Evolutionary conservation across 2,797 vertebrate genomes (phyloP), one percentile per base, ranked within the genome.

Genomic region (Stomatorhinus walkeri): DNA sequence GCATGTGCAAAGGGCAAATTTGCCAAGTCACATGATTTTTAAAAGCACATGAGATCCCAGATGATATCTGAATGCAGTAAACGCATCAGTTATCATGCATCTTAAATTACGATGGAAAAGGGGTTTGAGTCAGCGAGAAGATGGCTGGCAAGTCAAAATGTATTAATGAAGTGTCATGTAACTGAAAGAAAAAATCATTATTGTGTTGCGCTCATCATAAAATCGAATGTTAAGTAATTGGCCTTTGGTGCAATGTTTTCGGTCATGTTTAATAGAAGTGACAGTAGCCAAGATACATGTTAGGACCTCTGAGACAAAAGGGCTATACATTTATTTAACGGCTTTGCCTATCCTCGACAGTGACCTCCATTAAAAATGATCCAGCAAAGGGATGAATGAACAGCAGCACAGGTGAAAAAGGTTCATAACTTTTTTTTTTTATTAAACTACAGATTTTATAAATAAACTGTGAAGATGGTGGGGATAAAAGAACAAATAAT

Each of bases 301-400:
- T 87, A 87, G 72, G 85, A 72, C 52, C 79, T 81, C 61, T 85
- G 49, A 89, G 48, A 88, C 89, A 89, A 89, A 90, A 90, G 88
- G 86, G 89, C 79, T 89, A 87, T 86, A 87, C 89, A 89, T 87
- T 88, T 89, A 90, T 91, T 89, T 90, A 88, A 91, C 85, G 90
- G 28, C 72, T 52, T 85, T 87, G 76, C 86, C 91, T 89, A 88
- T 87, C 16, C 87, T 89, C 84, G 85, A 79, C 72, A 88, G 54
- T 85, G 89, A 43, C 56, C 54, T 90, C 87, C 90, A 91, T 92
- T 91, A 91, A 88, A 88, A 89, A 87, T 89, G 43, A 88, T 90
- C 88, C 89, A 88, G 86, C 56, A 51, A 52, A 79, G 51, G 16
- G 6, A 61, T 48, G 68, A 49, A 90, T 88, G 54, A 88, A 89